Percentiles rank a stretch among this genome's conserved stretches.
Conservation (phyloP, 2,113 vertebrate species). For the Sebastes schlegelii region DNA sequence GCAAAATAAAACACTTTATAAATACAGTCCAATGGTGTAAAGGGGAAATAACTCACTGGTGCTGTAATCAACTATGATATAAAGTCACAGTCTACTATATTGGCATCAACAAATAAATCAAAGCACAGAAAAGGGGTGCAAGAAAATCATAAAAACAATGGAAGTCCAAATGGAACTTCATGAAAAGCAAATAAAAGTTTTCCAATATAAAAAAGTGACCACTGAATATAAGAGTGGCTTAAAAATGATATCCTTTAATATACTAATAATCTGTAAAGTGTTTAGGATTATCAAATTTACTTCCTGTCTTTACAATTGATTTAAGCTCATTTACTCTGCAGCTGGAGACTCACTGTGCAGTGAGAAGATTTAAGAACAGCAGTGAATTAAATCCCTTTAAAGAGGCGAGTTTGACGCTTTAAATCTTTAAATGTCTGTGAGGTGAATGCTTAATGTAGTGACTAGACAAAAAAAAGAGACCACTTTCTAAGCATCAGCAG, state of each 20-base stretch:
- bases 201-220: not conserved
- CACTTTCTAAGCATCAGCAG: conserved; percentile 17
- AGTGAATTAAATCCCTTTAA: conserved; percentile 49
- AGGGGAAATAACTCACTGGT: not conserved
- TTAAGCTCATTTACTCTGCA: conserved; percentile 19
- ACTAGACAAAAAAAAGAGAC: not conserved
- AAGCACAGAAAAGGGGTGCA: not conserved
- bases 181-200: not conserved
- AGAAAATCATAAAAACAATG: not conserved
- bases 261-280: not conserved
- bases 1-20: conserved; percentile 11
- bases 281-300: conserved; percentile 24
- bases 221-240: not conserved
- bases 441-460: conserved; percentile 21
- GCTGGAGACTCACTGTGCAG: conserved; percentile 13
- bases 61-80: not conserved
- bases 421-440: conserved; percentile 15
- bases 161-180: not conserved
- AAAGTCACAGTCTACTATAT: not conserved
- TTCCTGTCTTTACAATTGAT: conserved; percentile 25
- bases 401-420: conserved; percentile 21
- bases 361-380: conserved; percentile 17
- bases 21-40: not conserved
- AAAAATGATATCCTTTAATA: not conserved
- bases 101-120: not conserved